These are phyloP conservation scores for Lumbricus terrestris DNA, from an alignment of 2,888 invertebrate genomes.

Conservation along the genomic window DNA sequence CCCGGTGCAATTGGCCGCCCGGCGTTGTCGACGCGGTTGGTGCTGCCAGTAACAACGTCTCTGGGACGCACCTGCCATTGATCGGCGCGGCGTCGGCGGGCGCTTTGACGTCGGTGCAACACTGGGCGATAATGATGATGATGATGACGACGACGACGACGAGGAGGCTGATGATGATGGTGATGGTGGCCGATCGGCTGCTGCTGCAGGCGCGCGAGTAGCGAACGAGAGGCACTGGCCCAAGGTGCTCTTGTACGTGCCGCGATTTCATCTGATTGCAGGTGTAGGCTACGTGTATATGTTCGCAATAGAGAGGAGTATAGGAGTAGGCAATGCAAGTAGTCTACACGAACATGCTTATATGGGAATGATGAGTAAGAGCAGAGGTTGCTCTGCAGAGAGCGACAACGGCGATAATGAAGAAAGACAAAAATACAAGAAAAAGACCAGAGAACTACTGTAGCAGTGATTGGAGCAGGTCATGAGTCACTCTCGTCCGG, in stretches of 20 bases:
- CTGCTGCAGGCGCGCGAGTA: not conserved
- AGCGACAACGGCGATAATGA: not conserved
- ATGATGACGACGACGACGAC: no score
- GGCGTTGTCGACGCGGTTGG: not conserved
- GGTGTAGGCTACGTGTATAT: not conserved
- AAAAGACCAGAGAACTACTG: no score
- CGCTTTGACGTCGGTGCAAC: not conserved
- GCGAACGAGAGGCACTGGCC: not conserved
- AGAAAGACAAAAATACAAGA: not conserved
- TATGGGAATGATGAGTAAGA: not conserved
- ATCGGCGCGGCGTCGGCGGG: no score
- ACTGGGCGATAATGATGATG: not conserved
- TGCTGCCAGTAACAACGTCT: not conserved
- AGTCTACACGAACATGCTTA: no score
- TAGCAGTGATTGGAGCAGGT: not conserved
- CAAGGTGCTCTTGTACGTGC: not conserved
- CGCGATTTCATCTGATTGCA: not conserved
- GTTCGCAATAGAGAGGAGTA: not conserved
- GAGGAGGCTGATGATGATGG: no score
- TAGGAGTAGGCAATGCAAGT: not conserved
- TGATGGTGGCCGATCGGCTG: not conserved
- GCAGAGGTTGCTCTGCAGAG: not conserved
- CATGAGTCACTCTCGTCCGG: not conserved
- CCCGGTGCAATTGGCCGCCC: not conserved
- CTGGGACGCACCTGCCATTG: slow-evolving; percentile 12